Evolutionary conservation across 2,888 invertebrate genomes (phyloP).

Genomic region (Asteroscopus sphinx): DNA sequence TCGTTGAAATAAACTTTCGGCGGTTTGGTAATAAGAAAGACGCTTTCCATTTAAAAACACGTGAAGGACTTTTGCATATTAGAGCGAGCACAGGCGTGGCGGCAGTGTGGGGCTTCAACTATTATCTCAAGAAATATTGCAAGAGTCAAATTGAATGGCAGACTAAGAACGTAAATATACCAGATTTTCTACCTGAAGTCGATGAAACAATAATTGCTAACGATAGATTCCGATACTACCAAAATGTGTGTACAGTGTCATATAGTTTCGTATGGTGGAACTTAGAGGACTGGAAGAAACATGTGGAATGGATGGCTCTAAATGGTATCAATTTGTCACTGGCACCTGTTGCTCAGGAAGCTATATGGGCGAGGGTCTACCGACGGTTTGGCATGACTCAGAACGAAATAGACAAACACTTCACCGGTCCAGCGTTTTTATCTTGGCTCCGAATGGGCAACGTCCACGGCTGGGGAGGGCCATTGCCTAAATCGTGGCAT

Average conservation of each 20-base stretch:
- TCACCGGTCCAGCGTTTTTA: slow-evolving; percentile 97
- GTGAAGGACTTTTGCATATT: slow-evolving; percentile 70
- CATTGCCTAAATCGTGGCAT: slow-evolving; percentile 93
- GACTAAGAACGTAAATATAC: slow-evolving; percentile 91
- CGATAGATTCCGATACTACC: slow-evolving; percentile 96
- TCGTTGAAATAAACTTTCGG: slow-evolving; percentile 70
- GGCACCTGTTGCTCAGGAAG: slow-evolving; percentile 97
- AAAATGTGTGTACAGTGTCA: slow-evolving; percentile 97
- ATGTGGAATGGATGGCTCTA: slow-evolving; percentile 99
- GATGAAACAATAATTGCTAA: slow-evolving; percentile 91
- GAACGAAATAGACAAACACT: slow-evolving; percentile 94
- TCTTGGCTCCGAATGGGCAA: slow-evolving; percentile 99
- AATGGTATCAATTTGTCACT: slow-evolving; percentile 97
- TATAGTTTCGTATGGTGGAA: slow-evolving; percentile 97
- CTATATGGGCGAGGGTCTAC: slow-evolving; percentile 95
- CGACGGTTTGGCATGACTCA: slow-evolving; percentile 92
- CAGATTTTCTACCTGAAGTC: slow-evolving; percentile 87
- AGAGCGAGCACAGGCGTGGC: slow-evolving; percentile 93
- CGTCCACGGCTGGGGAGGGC: slow-evolving; percentile 96
- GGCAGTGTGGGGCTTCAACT: slow-evolving; percentile 95
- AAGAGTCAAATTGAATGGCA: slow-evolving; percentile 97
- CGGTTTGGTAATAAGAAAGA: slow-evolving; percentile 79
- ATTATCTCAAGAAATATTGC: slow-evolving; percentile 95
- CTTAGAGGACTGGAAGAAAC: slow-evolving; percentile 94
- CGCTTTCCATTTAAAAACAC: slow-evolving; percentile 70